Evolutionary conservation across 1,140 invertebrate species (phyloP), one percentile per base, ranked within the genome.

Genomic region (Tetramorium alpestre): DNA sequence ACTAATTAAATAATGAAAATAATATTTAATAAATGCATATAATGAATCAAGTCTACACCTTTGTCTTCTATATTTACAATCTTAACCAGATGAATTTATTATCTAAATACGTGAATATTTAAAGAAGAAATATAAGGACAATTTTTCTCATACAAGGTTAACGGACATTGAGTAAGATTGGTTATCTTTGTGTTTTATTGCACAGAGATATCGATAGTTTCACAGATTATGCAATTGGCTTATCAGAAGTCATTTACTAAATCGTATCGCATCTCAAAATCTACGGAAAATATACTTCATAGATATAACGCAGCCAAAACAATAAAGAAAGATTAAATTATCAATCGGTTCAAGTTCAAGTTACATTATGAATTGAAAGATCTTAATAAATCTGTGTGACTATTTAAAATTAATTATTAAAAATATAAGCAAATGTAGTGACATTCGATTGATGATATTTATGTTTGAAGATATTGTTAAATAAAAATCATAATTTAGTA

Each of bases 91-190:
- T 78, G 18, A 80, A 67, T 16, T 67, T 16, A 49, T 6, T 64
- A 49, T 13, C 16, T 38, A 51, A 38, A 51, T 33, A 47, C 0
- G 6, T 78, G 10, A 33, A 47, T 49, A 49, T 65, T 51, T 65
- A 38, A 8, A 38, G 18, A 58, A 10, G 1, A 58, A 56, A 16
- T 51, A 22, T 22, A 22, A 38, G 65, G 3, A 49, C 18, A n/a
- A 25, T 80, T 82, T n/a, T n/a, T 0, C 13, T 41, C 41, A 73
- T 60, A 33, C 33, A 73, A 82, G 51, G 60, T 47, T 16, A 78
- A 65, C 4, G 16, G 16, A 49, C 5, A 41, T 51, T 4, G 5
- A 7, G 11, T 33, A 22, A 69, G 38, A 73, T 73, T 58, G 72
- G 44, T 56, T 56, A 28, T 54, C 28, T 54, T 13, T 33, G 8